A percentile compares a stretch with the other conserved stretches of the same genome.
Conservation (phyloP, 1,140 invertebrate species). For the Brachionus manjavacas region DNA sequence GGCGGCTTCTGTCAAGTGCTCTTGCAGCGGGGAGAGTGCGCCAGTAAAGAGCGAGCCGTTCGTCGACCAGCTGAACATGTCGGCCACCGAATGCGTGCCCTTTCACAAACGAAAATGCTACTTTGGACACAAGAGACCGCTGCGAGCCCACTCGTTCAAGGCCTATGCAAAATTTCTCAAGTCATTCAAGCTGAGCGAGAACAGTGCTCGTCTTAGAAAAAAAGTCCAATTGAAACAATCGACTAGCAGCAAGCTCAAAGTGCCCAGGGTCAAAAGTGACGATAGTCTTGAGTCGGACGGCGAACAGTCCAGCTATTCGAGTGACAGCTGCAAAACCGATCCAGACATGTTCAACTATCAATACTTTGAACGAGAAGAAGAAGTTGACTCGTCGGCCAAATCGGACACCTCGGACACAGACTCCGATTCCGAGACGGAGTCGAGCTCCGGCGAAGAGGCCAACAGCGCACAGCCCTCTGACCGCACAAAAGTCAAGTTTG, state of each 20-base stretch:
- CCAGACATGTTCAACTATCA: slow-evolving; percentile 31
- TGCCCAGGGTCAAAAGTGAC: background rate
- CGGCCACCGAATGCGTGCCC: background rate
- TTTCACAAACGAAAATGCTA: slow-evolving; percentile 34
- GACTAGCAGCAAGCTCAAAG: background rate
- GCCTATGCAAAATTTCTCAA: background rate
- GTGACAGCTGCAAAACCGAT: background rate
- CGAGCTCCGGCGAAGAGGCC: background rate
- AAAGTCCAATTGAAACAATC: background rate
- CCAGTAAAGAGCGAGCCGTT: background rate
- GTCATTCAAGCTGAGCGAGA: background rate
- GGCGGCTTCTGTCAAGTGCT: background rate
- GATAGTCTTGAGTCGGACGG: background rate
- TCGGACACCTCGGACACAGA: background rate
- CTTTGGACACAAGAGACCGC: background rate
- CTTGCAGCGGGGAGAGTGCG: background rate
- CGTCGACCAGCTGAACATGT: background rate
- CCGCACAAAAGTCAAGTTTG: background rate
- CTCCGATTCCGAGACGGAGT: background rate
- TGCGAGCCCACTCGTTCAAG: background rate
- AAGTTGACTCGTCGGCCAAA: background rate
- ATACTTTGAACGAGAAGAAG: background rate
- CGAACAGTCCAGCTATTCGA: background rate
- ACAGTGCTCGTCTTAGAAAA: background rate
- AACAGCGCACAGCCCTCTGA: background rate